Percentiles rank a stretch among this genome's conserved stretches.
phyloP scores from a whole-genome alignment of 1,140 invertebrate species.

The Chironomus striatipennis region DNA sequence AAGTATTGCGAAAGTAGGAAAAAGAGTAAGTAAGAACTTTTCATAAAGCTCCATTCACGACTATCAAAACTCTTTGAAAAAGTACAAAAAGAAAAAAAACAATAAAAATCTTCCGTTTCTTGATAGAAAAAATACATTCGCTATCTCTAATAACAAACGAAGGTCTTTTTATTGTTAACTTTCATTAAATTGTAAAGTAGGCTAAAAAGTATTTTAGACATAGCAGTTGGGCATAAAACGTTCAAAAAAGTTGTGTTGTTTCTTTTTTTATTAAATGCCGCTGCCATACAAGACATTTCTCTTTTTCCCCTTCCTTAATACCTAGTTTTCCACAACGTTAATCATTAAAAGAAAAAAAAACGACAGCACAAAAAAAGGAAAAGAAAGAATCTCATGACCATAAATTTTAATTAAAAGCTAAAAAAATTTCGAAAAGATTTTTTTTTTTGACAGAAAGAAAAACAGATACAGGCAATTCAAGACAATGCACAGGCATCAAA shows the following conservation, averaged over 20 bases:
- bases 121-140: neutral
- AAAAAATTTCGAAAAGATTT: neutral
- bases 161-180: neutral
- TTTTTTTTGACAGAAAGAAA: neutral
- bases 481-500: neutral
- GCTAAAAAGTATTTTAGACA: neutral
- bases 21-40: too few species aligned
- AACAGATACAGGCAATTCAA: neutral
- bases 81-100: neutral
- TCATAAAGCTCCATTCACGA: too few species aligned
- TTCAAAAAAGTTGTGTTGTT: neutral
- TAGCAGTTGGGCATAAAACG: neutral
- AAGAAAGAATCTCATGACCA: neutral
- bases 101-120: neutral
- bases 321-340: conserved; percentile 22
- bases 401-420: conserved; percentile 20
- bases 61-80: too few species aligned
- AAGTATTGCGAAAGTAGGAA: too few species aligned
- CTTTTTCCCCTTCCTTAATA: neutral
- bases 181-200: neutral
- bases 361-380: neutral
- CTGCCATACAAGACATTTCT: neutral
- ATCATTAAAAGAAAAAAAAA: neutral
- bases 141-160: neutral
- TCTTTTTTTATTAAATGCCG: neutral